phyloP scores from a whole-genome alignment of 1,140 invertebrate genomes.

The Protaetia brevitarsis region DNA sequence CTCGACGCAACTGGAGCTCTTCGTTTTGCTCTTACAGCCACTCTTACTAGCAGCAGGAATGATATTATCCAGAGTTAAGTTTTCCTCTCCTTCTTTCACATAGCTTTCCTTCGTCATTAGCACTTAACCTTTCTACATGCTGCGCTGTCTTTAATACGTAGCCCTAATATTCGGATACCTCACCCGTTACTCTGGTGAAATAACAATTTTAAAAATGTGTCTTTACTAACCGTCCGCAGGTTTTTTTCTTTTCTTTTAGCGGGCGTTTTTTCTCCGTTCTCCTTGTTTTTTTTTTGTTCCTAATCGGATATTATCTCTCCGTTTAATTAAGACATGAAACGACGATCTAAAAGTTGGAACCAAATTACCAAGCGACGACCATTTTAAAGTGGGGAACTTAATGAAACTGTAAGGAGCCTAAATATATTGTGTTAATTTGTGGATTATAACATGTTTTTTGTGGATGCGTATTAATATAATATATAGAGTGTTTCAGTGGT shows the following conservation, averaged over 20 bases:
- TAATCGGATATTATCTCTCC: constrained; percentile 5
- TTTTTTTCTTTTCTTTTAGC: background rate
- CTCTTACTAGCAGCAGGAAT: background rate
- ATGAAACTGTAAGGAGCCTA: background rate
- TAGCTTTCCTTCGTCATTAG: background rate
- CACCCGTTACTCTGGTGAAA: background rate
- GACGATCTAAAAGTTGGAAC: background rate
- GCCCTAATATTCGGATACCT: background rate
- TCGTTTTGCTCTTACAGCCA: too few relatives aligned
- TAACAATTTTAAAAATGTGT: constrained; percentile 11
- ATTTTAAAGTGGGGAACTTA: background rate
- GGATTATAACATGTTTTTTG: background rate
- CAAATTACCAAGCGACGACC: background rate
- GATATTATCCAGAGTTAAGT: background rate
- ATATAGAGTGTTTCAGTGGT: too few relatives aligned
- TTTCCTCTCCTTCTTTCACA: background rate
- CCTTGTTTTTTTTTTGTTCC: too few relatives aligned
- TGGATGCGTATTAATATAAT: too few relatives aligned
- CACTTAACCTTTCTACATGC: background rate
- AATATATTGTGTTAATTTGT: background rate
- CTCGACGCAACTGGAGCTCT: too few relatives aligned
- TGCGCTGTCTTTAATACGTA: background rate
- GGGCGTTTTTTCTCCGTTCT: constrained; percentile 3
- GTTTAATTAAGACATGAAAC: constrained; percentile 1
- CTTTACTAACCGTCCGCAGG: background rate